Base-by-base conservation (phyloP, 2,888 invertebrate species). In the Mythimna lalbum region DNA sequence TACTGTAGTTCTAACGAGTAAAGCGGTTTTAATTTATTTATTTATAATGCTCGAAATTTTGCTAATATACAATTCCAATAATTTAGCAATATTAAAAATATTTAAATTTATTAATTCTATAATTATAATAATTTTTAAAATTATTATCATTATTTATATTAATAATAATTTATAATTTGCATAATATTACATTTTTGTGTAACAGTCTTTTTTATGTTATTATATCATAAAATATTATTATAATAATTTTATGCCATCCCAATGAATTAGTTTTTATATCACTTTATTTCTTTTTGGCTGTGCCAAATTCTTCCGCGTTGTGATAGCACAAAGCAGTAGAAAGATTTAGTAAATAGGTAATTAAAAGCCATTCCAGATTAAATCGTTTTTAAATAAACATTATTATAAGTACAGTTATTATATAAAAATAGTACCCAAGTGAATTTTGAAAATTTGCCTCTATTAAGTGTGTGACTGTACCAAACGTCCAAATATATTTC, bases 361-460 rank as follows among this genome's bases (percentile, higher is more conserved):
- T 14, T 12, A 33, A 47, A 53, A 50, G 39, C 74, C 76, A 77
- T 77, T 81, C 61, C 81, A 57, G 23, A 56, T 53, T 52, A 21
- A 56, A 39, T 61, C 50, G 27, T 7, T 33, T 36, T 19, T 62
- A 33, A 53, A 59, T 64, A 33, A 72, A 1, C 12, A 12, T 78
- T n/a, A 63, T 17, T 63, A 23, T 63, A 64, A 50, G 69, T 69
- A 80, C 69, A 69, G 49, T 62, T 75, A 59, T 52, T 36, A 56
- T 56, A 12, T 7, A 31, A 55, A 19, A 43, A 3, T 19, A 19
- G 0, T 9, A 43, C 4, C 17, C 17, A 43, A 19, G 2, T 49
- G 19, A n/a, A 43, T 43, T 33, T 43, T 43, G 6, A 43, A 17
- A 43, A 43, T 14, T 43, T 10, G 7, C 6, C 10, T 5, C 10